Conservation (phyloP, 2,888 invertebrate species). For the Microctonus aethiopoides region DNA sequence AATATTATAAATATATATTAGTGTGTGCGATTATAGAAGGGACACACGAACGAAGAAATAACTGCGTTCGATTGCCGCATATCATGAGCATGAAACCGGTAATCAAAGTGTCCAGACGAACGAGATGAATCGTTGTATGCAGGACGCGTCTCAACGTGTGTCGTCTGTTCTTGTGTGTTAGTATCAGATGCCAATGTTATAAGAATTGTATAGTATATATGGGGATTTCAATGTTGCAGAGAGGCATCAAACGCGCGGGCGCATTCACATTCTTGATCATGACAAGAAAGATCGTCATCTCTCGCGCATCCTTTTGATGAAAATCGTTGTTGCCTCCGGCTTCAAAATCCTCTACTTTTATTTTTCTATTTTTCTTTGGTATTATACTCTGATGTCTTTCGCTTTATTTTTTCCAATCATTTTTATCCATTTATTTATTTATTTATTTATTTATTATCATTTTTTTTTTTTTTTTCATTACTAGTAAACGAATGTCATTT, state of each 20-base stretch:
- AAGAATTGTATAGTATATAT: conserved; percentile 8
- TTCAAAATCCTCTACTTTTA: conserved; percentile 10
- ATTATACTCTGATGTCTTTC: conserved; percentile 7
- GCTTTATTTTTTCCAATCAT: neutral
- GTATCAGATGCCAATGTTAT: conserved; percentile 5
- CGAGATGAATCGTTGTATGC: conserved; percentile 59
- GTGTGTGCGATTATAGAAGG: conserved; percentile 7
- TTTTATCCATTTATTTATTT: conserved; percentile 29
- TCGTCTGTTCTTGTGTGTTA: conserved; percentile 11
- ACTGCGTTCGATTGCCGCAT: conserved; percentile 49
- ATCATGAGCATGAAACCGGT: conserved; percentile 60
- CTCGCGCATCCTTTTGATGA: conserved; percentile 50
- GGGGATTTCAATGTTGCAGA: conserved; percentile 25
- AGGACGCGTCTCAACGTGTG: conserved; percentile 39
- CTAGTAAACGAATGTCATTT: conserved; percentile 37
- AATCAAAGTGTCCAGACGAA: conserved; percentile 63
- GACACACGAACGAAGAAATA: conserved; percentile 26
- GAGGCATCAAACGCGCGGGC: too few species aligned
- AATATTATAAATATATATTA: conserved; percentile 20
- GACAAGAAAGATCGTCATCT: conserved; percentile 31
- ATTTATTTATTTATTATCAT: conserved; percentile 34
- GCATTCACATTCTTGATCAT: neutral
- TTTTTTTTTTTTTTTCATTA: conserved; percentile 34
- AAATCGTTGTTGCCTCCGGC: conserved; percentile 52
- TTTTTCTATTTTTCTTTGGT: conserved; percentile 17